A percentile compares a stretch with the other conserved stretches of the same genome.
Conservation (phyloP, 92 coral and sea anemone species). For the Muricea muricata region DNA sequence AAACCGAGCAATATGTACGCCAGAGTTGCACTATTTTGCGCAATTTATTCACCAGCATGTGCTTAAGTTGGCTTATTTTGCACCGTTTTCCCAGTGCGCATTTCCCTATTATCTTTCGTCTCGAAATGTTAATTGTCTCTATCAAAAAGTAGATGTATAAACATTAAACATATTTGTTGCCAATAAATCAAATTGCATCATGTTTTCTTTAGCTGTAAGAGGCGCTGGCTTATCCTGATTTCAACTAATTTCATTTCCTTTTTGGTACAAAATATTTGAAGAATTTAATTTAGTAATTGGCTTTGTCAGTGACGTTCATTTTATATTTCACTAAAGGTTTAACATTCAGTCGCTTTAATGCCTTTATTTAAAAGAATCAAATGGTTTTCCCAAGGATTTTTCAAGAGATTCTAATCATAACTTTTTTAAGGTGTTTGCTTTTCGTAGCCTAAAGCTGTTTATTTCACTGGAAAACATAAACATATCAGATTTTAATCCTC, state of each 20-base stretch:
- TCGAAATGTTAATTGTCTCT: not conserved
- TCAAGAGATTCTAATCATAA: not conserved
- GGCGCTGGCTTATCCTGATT: not conserved
- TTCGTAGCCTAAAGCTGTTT: conserved; percentile 31
- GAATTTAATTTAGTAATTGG: not conserved
- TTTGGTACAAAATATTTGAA: not conserved
- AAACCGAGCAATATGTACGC: not conserved
- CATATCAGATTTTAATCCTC: conserved; percentile 35
- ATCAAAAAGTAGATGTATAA: not conserved
- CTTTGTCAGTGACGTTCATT: not conserved
- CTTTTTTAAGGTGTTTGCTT: not conserved
- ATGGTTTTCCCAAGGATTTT: no score
- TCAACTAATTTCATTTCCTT: not conserved
- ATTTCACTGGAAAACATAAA: conserved; percentile 5
- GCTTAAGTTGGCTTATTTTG: not conserved
- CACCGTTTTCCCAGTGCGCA: not conserved
- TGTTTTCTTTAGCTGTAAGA: not conserved
- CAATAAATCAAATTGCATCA: not conserved
- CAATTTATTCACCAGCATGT: not conserved
- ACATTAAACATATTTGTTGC: not conserved
- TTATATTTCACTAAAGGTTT: not conserved
- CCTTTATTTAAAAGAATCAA: no score
- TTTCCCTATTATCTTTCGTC: not conserved
- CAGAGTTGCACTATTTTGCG: no score
- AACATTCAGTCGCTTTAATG: not conserved